Evolutionary conservation across 2,113 vertebrate species (phyloP).

Genomic region (Prochilodus magdalenae): DNA sequence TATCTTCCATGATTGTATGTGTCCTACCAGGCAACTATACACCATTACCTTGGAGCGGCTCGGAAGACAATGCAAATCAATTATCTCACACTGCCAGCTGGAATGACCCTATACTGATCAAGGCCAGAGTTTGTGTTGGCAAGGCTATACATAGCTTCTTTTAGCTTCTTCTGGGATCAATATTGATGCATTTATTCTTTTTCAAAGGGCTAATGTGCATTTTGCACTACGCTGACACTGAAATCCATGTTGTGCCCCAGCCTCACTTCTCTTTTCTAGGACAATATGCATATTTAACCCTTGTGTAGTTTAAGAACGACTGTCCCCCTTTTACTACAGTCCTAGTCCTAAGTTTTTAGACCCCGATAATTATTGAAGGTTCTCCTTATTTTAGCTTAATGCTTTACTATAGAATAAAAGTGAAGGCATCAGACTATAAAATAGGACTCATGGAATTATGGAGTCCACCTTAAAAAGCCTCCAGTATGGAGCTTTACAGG

Average conservation of each 20-base stretch:
- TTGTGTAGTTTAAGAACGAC: too few relatives aligned
- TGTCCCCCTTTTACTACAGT: too few relatives aligned
- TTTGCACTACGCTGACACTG: neutral
- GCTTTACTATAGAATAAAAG: too few relatives aligned
- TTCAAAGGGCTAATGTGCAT: neutral
- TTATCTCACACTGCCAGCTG: slow-evolving; percentile 17
- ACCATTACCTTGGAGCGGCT: neutral
- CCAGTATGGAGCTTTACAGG: too few relatives aligned
- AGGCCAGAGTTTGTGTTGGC: slow-evolving; percentile 6
- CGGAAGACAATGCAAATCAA: slow-evolving; percentile 5
- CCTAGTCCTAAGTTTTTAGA: too few relatives aligned
- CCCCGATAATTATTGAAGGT: too few relatives aligned
- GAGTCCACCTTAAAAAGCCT: too few relatives aligned
- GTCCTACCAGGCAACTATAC: neutral
- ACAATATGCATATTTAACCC: too few relatives aligned
- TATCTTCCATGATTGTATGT: neutral
- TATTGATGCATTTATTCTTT: slow-evolving; percentile 16
- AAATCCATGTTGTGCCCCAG: neutral
- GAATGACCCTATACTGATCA: neutral
- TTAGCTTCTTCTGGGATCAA: neutral
- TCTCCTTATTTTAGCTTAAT: too few relatives aligned
- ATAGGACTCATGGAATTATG: too few relatives aligned
- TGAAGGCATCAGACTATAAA: too few relatives aligned
- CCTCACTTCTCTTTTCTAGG: neutral
- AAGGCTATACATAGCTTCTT: slow-evolving; percentile 17